Percentiles rank a stretch among this genome's conserved stretches.
Conservation (phyloP, 1,140 invertebrate species). For the Batillaria attramentaria region DNA sequence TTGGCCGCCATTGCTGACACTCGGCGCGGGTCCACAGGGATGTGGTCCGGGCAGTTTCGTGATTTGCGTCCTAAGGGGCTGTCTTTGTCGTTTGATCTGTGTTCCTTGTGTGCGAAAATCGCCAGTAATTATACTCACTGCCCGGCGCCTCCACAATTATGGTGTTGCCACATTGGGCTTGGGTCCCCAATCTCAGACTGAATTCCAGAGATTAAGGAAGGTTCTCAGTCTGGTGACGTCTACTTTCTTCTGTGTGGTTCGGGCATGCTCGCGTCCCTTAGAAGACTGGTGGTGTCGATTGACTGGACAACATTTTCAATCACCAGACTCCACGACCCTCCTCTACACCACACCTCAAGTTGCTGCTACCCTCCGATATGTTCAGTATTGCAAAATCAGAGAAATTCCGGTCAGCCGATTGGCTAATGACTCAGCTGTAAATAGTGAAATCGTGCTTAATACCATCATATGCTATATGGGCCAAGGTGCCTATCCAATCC, state of each 20-base stretch:
- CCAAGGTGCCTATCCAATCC: too few relatives aligned
- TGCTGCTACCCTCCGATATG: too few relatives aligned
- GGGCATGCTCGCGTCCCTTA: too few relatives aligned
- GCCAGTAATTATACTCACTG: neutral
- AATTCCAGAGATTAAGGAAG: neutral
- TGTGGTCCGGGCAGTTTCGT: neutral
- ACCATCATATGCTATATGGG: too few relatives aligned
- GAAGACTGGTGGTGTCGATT: too few relatives aligned
- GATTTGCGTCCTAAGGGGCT: neutral
- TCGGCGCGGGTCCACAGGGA: neutral
- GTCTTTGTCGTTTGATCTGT: conserved; percentile 26
- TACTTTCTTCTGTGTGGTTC: neutral
- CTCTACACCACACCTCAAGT: too few relatives aligned
- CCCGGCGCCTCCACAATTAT: neutral
- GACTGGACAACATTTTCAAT: too few relatives aligned
- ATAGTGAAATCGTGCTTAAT: too few relatives aligned
- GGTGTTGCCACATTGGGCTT: neutral
- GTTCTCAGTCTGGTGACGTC: neutral
- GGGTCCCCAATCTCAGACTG: neutral
- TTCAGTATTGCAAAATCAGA: too few relatives aligned
- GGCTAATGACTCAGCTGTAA: too few relatives aligned
- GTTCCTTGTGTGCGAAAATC: neutral
- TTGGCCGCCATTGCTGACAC: neutral
- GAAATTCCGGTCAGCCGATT: too few relatives aligned
- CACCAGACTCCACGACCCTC: too few relatives aligned